Evolutionary conservation across 2,797 vertebrate genomes (phyloP).

Genomic region (Brachyrhaphis roseni): DNA sequence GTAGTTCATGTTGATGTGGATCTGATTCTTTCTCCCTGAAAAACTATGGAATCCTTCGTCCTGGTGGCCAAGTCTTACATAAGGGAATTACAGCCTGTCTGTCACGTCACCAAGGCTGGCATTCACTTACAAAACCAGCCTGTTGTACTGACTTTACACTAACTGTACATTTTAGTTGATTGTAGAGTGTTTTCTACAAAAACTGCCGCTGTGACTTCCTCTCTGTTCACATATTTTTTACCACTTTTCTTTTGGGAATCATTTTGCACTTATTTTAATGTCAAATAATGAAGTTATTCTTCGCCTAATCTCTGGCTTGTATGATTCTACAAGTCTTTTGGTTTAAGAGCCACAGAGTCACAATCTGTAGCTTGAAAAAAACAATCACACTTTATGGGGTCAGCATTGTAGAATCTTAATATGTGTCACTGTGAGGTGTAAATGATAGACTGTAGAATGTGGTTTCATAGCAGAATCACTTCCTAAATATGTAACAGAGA

Average conservation of each 20-base stretch:
- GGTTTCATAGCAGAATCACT: neutral
- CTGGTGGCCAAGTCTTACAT: constrained; percentile 56
- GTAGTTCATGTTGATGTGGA: constrained; percentile 32
- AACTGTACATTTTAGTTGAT: constrained; percentile 37
- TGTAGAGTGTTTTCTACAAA: constrained; percentile 20
- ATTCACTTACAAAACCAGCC: constrained; percentile 33
- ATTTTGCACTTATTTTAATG: neutral
- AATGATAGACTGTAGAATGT: neutral
- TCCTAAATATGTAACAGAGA: neutral
- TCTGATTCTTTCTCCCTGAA: constrained; percentile 20
- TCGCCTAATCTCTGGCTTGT: neutral
- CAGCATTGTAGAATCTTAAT: neutral
- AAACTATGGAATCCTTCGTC: constrained; percentile 33
- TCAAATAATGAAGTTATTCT: neutral
- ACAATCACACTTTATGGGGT: neutral
- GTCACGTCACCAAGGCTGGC: constrained; percentile 52
- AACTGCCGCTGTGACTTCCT: constrained; percentile 7
- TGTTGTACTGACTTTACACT: constrained; percentile 31
- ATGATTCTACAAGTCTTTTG: neutral
- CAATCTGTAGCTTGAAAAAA: neutral
- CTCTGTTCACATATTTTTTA: neutral
- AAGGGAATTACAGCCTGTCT: constrained; percentile 44
- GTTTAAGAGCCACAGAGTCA: neutral
- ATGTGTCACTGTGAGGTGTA: neutral
- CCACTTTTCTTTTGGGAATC: neutral